Evolutionary conservation across 2,113 vertebrate genomes (phyloP), one percentile per base, ranked within the genome.

Genomic region (Erythrocercus mccallii): DNA sequence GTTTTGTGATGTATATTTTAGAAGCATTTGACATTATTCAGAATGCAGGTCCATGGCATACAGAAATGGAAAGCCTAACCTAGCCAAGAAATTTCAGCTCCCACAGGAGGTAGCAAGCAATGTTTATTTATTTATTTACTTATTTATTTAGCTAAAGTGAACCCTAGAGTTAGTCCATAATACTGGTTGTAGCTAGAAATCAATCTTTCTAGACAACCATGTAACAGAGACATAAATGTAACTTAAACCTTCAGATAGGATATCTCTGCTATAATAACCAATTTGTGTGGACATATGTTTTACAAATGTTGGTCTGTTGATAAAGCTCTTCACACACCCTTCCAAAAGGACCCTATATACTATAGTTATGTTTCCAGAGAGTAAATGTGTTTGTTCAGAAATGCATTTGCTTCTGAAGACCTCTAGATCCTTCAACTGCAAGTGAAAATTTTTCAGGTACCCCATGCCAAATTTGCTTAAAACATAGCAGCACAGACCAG

Each of bases 1-100:
- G 47, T 56, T 84, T 88, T 86, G 80, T 76, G 50, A 83, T 54
- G 38, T 70, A 69, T 87, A 82, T 93, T 94, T 93, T 81, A 94
- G 65, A 86, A 22, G 27, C 24, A 62, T 76, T 87, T 94, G 78
- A 85, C 33, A 72, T 76, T 88, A 80, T 86, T 81, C 37, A 48
- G 68, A 60, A 50, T 73, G 23, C 40, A 85, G 77, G 68, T 51
- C 47, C 42, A 47, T 61, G 57, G 60, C 61, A 68, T 17, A 35
- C 9, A 80, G 70, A 82, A 91, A 80, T 38, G 45, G 54, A 92
- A 90, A 68, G 53, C 25, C 77, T 74, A 74, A 22, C 24, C 68
- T 57, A 86, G 16, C 24, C 58, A 66, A 81, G 16, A 62, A 81
- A 6, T 12, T 10, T 35, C 83, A 82, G 25, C 12, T 74, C 20